Evolutionary conservation across 2,888 invertebrate genomes (phyloP), one percentile per base, ranked within the genome.

Genomic region (Caenorhabditis sp.): DNA sequence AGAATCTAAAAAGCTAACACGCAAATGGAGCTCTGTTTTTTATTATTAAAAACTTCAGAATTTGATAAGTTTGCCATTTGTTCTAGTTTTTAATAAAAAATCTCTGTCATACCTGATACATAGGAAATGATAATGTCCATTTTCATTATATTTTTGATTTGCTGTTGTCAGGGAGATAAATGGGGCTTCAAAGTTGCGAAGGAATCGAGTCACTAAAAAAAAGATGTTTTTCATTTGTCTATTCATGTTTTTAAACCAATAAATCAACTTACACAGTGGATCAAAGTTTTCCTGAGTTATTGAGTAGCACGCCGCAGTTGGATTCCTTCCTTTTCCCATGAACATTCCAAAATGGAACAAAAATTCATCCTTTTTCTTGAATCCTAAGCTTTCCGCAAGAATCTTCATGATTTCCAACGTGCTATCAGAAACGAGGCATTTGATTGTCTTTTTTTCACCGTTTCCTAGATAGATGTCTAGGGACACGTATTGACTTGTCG

Each of bases 121-220:
- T 28, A 84, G 56, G 18, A 82, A 80, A 32, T 87, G 79, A 65
- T 80, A 83, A 22, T 82, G 55, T 4, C 88, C 89, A 32, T 85
- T 80, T 9, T 80, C 83, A 9, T 80, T 80, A 9, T 85, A 86
- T 24, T 82, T 83, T 60, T 84, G 85, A 64, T 90, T 91, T 1
- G 83, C 80, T 28, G 88, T 72, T 53, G 88, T 89, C 88, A 96
- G 95, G 68, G 97, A 96, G 93, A 98, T 95, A 93, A 95, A 96
- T 0, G 98, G 98, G 86, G 97, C 96, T 94, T 99, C 98, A 94
- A 97, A 98, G 92, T 98, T 96, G 93, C 97, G 96, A 85, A 99
- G 93, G 92, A 96, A 96, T 87, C 97, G 94, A 83, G 97, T 93
- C 89, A 97, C 95, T 93, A 94, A 62, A 92, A 85, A 11, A n/a